Conservation (phyloP, 2,113 vertebrate genomes). For the Bufo bufo region DNA sequence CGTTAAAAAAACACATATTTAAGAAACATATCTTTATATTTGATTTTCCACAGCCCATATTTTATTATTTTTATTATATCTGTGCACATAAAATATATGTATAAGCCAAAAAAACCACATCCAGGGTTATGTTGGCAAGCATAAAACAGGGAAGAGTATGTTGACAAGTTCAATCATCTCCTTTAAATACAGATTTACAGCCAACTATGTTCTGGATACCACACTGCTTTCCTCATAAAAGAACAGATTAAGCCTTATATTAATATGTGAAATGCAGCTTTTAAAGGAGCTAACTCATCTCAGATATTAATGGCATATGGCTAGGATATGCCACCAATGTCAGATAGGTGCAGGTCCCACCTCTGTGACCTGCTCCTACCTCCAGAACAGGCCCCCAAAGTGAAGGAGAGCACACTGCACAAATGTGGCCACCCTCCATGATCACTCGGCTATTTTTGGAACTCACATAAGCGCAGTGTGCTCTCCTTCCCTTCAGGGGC, state of each 20-base stretch:
- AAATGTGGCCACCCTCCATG: no score
- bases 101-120: slow-evolving; percentile 21
- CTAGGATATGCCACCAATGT: no score
- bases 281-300: no score
- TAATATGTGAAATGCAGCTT: neutral
- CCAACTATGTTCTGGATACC: slow-evolving; percentile 1
- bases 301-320: no score
- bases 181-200: slow-evolving; percentile 3
- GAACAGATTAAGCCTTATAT: neutral
- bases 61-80: slow-evolving; percentile 29
- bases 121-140: slow-evolving; percentile 27
- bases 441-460: no score
- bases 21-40: slow-evolving; percentile 36
- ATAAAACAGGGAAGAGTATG: slow-evolving; percentile 13
- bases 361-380: no score
- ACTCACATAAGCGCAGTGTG: no score
- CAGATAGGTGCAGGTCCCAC: no score
- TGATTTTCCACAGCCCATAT: slow-evolving; percentile 30
- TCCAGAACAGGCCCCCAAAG: no score
- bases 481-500: no score
- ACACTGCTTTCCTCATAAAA: neutral
- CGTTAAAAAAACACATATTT: slow-evolving; percentile 4
- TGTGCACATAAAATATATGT: slow-evolving; percentile 13
- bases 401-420: no score
- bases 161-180: slow-evolving; percentile 39